These are phyloP conservation scores for Tachycineta bicolor DNA, from an alignment of 2,113 vertebrate species.

Conservation along the genomic window DNA sequence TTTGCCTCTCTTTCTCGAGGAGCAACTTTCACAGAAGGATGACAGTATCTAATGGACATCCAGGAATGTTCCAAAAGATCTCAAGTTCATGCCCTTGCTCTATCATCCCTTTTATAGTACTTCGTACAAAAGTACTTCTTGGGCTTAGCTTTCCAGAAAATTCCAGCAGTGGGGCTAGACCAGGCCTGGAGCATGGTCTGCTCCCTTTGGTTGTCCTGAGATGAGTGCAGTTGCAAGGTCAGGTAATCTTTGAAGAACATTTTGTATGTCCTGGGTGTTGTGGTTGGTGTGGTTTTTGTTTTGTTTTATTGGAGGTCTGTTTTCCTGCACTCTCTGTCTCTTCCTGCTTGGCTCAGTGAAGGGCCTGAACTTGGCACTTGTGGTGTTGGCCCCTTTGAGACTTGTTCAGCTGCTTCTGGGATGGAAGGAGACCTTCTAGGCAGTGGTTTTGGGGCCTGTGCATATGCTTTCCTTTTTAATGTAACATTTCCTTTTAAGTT, in stretches of 20 bases:
- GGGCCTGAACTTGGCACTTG: not conserved
- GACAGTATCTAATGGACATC: not conserved
- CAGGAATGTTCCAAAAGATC: not conserved
- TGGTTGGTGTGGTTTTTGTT: not conserved
- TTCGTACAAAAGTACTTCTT: not conserved
- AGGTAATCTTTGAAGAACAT: not conserved
- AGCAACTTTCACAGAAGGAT: not conserved
- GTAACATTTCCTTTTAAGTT: not conserved
- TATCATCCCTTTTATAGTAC: not conserved
- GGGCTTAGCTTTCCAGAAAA: not conserved
- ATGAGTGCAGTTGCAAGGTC: not conserved
- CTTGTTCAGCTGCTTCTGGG: not conserved
- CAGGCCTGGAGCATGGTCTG: not conserved
- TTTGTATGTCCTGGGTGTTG: fast-evolving
- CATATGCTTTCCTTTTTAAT: not conserved
- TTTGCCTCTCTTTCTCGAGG: not conserved
- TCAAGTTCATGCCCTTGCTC: not conserved
- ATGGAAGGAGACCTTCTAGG: not conserved
- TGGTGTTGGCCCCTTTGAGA: not conserved
- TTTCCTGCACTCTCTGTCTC: not conserved
- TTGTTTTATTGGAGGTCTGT: not conserved
- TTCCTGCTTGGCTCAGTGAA: not conserved
- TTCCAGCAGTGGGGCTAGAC: not conserved
- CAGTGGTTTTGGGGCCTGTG: not conserved
- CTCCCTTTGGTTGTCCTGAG: not conserved